phyloP scores from a whole-genome alignment of 2,113 vertebrate genomes.

The Struthio camelus region DNA sequence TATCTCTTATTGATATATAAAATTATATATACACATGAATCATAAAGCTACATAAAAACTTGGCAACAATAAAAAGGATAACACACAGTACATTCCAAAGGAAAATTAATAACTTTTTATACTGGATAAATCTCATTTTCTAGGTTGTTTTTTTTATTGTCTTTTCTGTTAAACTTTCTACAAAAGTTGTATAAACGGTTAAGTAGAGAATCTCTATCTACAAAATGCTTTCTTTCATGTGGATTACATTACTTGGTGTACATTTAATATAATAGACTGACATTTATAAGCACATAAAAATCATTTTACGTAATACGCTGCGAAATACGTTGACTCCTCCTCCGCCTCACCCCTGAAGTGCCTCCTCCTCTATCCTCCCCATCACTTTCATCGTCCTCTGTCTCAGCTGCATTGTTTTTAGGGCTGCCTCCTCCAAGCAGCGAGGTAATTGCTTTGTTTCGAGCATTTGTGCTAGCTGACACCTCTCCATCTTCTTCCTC shows the following conservation, averaged over 20 bases:
- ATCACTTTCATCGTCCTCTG: slow-evolving; percentile 96
- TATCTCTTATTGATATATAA: slow-evolving; percentile 86
- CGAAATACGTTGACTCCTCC: slow-evolving; percentile 84
- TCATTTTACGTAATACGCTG: slow-evolving; percentile 87
- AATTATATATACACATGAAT: slow-evolving; percentile 85
- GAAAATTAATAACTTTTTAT: slow-evolving; percentile 84
- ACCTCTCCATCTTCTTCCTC: slow-evolving; percentile 98
- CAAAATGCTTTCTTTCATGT: slow-evolving; percentile 80
- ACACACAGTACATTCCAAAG: slow-evolving; percentile 85
- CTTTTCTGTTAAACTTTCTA: slow-evolving; percentile 88
- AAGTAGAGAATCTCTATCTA: slow-evolving; percentile 86
- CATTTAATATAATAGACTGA: slow-evolving; percentile 83
- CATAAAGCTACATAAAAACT: slow-evolving; percentile 86
- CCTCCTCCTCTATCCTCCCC: slow-evolving; percentile 90
- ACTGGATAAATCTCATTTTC: slow-evolving; percentile 82
- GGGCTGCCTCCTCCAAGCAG: slow-evolving; percentile 94
- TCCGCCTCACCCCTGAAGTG: slow-evolving; percentile 94
- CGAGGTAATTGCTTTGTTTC: slow-evolving; percentile 98
- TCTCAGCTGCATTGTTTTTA: slow-evolving; percentile 93
- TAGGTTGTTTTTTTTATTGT: slow-evolving; percentile 81
- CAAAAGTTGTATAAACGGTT: slow-evolving; percentile 85
- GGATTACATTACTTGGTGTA: slow-evolving; percentile 83
- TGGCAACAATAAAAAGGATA: slow-evolving; percentile 85
- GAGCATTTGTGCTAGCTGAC: slow-evolving; percentile 92
- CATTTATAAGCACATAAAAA: slow-evolving; percentile 86